Base-by-base conservation (phyloP, 2,797 vertebrate genomes). In the Melanitta fusca region DNA sequence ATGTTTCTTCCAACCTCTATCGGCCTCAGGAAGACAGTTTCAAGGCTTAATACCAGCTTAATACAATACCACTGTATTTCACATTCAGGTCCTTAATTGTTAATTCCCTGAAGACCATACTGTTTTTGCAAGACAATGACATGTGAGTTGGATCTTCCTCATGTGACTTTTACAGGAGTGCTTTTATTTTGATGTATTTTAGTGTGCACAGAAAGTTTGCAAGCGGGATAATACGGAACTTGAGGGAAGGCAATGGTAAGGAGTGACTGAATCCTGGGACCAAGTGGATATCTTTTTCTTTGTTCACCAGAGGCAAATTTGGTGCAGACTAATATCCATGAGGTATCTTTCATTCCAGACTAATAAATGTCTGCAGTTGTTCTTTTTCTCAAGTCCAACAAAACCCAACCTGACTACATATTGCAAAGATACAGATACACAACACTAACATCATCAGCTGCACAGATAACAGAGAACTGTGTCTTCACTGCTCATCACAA, bases 361-460 rank as follows among this genome's bases (percentile, higher is more conserved):
- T 60, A 39, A 36, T 12, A 32, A 30, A 39, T 69, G 79, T 22
- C 65, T 58, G 10, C 28, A 65, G 53, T 24, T 61, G 36, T 30
- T 85, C 8, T 3, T 65, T 79, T 88, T 71, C 62, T 32, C 12
- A 45, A 66, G 28, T 49, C 28, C 58, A 71, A 41, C 15, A 70
- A 88, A 75, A 36, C 9, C 14, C 45, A 36, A 30, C 25, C 70
- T 65, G 43, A 69, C 13, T 5, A 36, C 5, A 2, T 54, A 13
- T 11, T 20, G 25, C 28, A 8, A 13, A 69, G 49, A 25, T 60
- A 45, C 25, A 60, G 64, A 25, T 41, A 36, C 12, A 32, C 10
- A 51, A 32, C 28, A n/a, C 25, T 57, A 21, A 22, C 0, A 0
- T 73, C 24, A 61, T 51, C 60, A 56, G 39, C 69, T 51, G 39